Percentiles rank a stretch among this genome's conserved stretches.
These are phyloP conservation scores for Melitaea cinxia DNA, from an alignment of 1,140 invertebrate genomes.

Conservation along the genomic window DNA sequence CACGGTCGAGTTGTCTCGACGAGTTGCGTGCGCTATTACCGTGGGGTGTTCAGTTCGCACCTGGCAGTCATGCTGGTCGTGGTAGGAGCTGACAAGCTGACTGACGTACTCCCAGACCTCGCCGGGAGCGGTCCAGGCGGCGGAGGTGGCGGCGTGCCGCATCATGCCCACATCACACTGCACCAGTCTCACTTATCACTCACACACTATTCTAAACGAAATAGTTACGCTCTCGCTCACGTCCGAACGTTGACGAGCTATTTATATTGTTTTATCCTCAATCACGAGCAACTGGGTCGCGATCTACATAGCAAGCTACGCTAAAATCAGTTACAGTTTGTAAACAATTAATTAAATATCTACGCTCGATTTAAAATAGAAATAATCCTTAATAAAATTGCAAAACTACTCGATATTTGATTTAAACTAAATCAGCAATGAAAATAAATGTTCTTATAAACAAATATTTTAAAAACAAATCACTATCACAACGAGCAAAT, in stretches of 20 bases:
- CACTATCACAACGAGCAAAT: no score
- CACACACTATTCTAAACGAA: conserved; percentile 41
- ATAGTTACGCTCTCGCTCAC: conserved; percentile 47
- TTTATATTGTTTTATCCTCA: conserved; percentile 81
- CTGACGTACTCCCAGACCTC: conserved; percentile 79
- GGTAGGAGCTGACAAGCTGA: conserved; percentile 76
- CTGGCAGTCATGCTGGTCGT: conserved; percentile 76
- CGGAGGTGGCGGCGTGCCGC: conserved; percentile 66
- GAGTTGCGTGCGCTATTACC: neutral
- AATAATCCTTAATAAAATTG: no score
- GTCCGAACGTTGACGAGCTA: conserved; percentile 72
- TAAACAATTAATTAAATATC: conserved; percentile 49
- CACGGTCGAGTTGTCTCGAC: conserved; percentile 18
- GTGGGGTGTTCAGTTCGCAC: conserved; percentile 40
- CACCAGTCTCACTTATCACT: conserved; percentile 40
- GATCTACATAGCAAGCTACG: conserved; percentile 71
- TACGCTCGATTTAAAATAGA: neutral
- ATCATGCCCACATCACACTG: conserved; percentile 70
- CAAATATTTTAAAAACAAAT: no score
- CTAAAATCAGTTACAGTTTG: conserved; percentile 61
- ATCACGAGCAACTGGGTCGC: conserved; percentile 77
- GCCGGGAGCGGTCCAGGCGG: conserved; percentile 73
- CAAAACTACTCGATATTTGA: no score
- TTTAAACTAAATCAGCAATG: no score
- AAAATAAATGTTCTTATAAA: no score